These are phyloP conservation scores for Ciconia boyciana DNA, from an alignment of 2,113 vertebrate genomes.

Conservation along the genomic window DNA sequence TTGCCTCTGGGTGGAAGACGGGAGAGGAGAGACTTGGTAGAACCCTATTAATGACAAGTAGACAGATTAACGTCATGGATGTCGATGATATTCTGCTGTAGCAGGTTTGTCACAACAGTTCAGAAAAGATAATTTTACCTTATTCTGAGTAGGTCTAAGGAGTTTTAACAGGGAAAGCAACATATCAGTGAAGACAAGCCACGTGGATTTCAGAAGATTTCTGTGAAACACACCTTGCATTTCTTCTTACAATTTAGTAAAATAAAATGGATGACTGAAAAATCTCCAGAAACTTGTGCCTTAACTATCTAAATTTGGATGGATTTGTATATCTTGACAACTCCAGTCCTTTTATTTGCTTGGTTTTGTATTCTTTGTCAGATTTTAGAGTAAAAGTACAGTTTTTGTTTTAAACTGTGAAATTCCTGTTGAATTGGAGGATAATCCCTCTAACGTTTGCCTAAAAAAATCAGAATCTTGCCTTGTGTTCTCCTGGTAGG, in stretches of 20 bases:
- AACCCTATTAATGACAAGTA: not conserved
- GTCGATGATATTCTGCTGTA: not conserved
- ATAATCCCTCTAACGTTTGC: not conserved
- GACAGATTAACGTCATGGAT: rapidly evolving
- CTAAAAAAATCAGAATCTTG: not conserved
- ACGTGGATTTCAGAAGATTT: not conserved
- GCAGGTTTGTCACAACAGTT: not conserved
- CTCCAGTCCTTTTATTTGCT: not conserved
- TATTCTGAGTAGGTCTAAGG: not conserved
- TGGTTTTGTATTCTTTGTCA: not conserved
- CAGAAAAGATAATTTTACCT: not conserved
- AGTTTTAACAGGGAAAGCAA: not conserved
- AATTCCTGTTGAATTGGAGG: not conserved
- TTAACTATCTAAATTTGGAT: not conserved
- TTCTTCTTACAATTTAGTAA: not conserved
- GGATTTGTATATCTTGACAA: not conserved
- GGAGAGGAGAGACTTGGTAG: not conserved
- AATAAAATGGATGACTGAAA: not conserved
- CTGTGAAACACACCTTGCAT: not conserved
- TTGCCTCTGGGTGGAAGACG: rapidly evolving
- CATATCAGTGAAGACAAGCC: not conserved
- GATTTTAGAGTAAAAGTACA: not conserved
- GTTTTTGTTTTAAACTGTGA: not conserved
- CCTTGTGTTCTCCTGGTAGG: not conserved
- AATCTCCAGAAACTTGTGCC: not conserved